Evolutionary conservation across 2,888 invertebrate species (phyloP).

Genomic region (Luffia ferchaultella): DNA sequence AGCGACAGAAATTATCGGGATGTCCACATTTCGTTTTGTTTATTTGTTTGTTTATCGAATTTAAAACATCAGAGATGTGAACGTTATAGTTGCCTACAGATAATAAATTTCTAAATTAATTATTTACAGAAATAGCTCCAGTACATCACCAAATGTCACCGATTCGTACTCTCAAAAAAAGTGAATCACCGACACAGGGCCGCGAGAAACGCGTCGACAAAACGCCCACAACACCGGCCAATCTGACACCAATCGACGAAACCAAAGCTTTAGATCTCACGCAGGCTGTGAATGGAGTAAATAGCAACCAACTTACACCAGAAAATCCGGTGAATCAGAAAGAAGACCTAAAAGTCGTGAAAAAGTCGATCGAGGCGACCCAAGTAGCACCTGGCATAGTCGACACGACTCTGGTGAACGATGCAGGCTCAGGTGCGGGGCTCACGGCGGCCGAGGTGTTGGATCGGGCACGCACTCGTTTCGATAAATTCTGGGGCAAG

Average conservation of each 20-base stretch:
- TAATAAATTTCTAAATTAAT: too few species aligned
- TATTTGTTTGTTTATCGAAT: too few species aligned
- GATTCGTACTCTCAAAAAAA: conserved; percentile 57
- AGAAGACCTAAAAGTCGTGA: conserved; percentile 44
- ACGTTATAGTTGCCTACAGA: too few species aligned
- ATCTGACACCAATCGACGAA: conserved; percentile 59
- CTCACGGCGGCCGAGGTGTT: conserved; percentile 77
- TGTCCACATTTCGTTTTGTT: too few species aligned
- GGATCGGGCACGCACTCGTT: conserved; percentile 82
- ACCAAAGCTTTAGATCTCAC: conserved; percentile 50
- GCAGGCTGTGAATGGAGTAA: conserved; percentile 27
- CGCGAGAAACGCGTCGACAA: conserved; percentile 59
- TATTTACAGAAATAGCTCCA: conserved; percentile 56
- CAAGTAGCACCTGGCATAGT: conserved; percentile 64
- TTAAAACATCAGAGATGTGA: too few species aligned
- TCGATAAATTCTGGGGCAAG: conserved; percentile 87
- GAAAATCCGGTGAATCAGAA: conserved; percentile 33
- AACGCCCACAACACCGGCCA: conserved; percentile 57
- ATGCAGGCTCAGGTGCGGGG: conserved; percentile 40
- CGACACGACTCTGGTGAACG: conserved; percentile 61
- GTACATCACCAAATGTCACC: conserved; percentile 63
- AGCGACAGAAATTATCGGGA: too few species aligned
- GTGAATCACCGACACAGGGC: conserved; percentile 57
- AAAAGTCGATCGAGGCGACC: conserved; percentile 54
- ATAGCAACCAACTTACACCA: conserved; percentile 47